A percentile compares a stretch with the other conserved stretches of the same genome.
phyloP scores from a whole-genome alignment of 2,113 vertebrate genomes.

The Saimiri boliviensis region DNA sequence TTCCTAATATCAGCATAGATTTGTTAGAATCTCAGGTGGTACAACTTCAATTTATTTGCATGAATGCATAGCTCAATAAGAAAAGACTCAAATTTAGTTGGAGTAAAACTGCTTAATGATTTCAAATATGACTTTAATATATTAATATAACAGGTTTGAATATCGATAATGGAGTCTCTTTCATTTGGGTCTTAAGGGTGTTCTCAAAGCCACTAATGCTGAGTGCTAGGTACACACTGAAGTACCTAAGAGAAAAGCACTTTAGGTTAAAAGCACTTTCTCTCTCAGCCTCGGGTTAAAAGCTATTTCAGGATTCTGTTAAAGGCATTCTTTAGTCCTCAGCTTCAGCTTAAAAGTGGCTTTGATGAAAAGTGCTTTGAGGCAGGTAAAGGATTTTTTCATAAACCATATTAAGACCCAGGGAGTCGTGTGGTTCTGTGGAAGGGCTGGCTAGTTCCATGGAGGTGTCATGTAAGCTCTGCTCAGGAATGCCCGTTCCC shows the following conservation, averaged over 20 bases:
- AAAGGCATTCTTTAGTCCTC: constrained; percentile 71
- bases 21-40: constrained; percentile 70
- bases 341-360: constrained; percentile 72
- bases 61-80: constrained; percentile 70
- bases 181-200: constrained; percentile 76
- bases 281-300: constrained; percentile 70
- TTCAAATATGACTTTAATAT: constrained; percentile 71
- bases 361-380: constrained; percentile 79
- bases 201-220: constrained; percentile 62
- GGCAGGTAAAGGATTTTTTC: constrained; percentile 78
- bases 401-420: constrained; percentile 66
- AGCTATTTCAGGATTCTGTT: constrained; percentile 73
- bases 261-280: constrained; percentile 77
- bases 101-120: constrained; percentile 77
- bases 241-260: constrained; percentile 72
- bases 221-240: constrained; percentile 56
- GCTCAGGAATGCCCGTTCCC: background rate
- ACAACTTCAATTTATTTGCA: constrained; percentile 77
- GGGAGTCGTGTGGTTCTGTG: constrained; percentile 7
- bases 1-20: constrained; percentile 52
- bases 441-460: background rate
- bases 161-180: constrained; percentile 75
- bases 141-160: constrained; percentile 69
- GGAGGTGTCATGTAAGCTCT: background rate
- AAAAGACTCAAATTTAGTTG: constrained; percentile 72